A percentile compares a stretch with the other conserved stretches of the same genome.
Evolutionary conservation across 2,113 vertebrate species (phyloP).

Genomic region (Chamaetylas fuelleborni): DNA sequence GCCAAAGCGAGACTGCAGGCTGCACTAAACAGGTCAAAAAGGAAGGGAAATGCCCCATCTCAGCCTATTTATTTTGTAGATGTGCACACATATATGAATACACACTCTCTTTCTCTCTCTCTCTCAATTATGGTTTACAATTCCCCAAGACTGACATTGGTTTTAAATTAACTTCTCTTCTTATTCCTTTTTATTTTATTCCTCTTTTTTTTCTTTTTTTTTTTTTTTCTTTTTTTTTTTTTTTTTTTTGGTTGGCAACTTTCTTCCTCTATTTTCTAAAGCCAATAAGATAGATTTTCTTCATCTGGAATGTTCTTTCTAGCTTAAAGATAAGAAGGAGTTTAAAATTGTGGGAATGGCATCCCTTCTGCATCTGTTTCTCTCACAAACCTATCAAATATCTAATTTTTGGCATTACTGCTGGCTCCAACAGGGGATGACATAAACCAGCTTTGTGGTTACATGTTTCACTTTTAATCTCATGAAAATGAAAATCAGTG

Average conservation of each 20-base stretch:
- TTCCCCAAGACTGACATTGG: constrained; percentile 75
- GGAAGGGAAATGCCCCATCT: constrained; percentile 15
- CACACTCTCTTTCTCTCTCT: neutral
- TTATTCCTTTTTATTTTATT: neutral
- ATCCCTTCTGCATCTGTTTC: constrained; percentile 86
- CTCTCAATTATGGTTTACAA: constrained; percentile 73
- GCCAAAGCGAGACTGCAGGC: neutral
- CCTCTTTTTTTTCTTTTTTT: neutral
- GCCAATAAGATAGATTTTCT: constrained; percentile 79
- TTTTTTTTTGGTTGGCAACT: constrained; percentile 69
- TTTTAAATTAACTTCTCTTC: constrained; percentile 82
- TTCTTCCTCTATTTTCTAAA: constrained; percentile 76
- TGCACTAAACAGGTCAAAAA: constrained; percentile 46
- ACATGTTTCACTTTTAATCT: constrained; percentile 87
- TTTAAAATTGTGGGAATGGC: constrained; percentile 89
- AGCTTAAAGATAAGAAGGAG: constrained; percentile 88
- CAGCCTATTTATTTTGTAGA: constrained; percentile 46
- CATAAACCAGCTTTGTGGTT: constrained; percentile 91
- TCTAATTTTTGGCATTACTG: constrained; percentile 87
- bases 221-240: neutral
- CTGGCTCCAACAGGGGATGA: constrained; percentile 83
- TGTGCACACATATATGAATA: neutral
- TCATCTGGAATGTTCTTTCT: constrained; percentile 84
- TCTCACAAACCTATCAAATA: constrained; percentile 90
- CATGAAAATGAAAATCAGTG: constrained; percentile 82